Evolutionary conservation across 2,888 invertebrate genomes (phyloP).

Genomic region (Eumacrocentrus americanus): DNA sequence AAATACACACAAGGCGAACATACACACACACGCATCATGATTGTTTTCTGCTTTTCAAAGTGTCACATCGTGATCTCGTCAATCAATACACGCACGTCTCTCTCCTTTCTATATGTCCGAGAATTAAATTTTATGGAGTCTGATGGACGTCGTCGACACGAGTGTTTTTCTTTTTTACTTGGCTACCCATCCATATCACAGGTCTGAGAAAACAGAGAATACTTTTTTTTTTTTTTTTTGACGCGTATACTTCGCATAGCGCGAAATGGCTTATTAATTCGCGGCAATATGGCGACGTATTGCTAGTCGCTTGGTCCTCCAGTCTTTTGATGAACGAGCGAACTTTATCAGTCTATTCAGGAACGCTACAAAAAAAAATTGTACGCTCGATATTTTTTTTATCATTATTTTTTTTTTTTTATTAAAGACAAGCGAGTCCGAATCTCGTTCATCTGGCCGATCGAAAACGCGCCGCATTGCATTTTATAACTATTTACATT

Average conservation of each 20-base stretch:
- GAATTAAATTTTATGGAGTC: background rate
- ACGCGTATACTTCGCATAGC: constrained; percentile 27
- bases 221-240: too few relatives aligned
- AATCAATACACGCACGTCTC: background rate
- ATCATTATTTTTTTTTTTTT: background rate
- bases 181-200: constrained; percentile 51
- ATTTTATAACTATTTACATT: constrained; percentile 19
- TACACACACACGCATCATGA: constrained; percentile 38
- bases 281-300: constrained; percentile 12
- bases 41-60: constrained; percentile 49
- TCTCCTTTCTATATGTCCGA: background rate
- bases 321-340: constrained; percentile 22
- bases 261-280: constrained; percentile 12
- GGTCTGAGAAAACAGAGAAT: constrained; percentile 51
- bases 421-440: constrained; percentile 9
- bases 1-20: constrained; percentile 19
- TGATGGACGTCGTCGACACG: constrained; percentile 16
- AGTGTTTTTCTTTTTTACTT: constrained; percentile 25
- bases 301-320: constrained; percentile 29
- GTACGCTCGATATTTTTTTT: constrained; percentile 1
- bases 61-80: constrained; percentile 12
- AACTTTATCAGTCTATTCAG: constrained; percentile 16
- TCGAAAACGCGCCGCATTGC: constrained; percentile 12
- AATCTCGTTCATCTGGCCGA: constrained; percentile 4
- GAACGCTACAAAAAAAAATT: background rate